Base-by-base conservation (phyloP, 2,113 vertebrate genomes). In the Athene noctua region DNA sequence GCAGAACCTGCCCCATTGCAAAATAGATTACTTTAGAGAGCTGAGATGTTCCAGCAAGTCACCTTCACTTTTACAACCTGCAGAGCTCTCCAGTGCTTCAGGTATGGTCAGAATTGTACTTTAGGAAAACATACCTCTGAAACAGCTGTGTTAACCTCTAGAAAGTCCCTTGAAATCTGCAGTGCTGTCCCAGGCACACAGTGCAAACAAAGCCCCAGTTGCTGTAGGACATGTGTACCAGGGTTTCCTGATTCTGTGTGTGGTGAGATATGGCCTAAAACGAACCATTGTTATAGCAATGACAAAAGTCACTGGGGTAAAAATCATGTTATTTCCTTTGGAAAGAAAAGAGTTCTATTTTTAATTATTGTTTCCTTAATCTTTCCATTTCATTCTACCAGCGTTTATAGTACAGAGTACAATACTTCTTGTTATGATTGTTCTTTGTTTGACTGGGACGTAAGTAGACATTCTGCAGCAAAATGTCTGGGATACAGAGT, bases 251-350 rank as follows among this genome's bases (percentile, higher is more conserved):
- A 67, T 32, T 47, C 30, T 21, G 47, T 68, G 58, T 42, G 70
- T 62, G 57, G 40, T 27, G 73, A 91, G 81, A 87, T 62, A 59
- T 2, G n/a, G 78, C 85, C 90, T 78, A 80, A 82, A 96, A 62
- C 59, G 87, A 93, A 61, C 74, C 74, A 86, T 95, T 93, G 90
- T 88, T 95, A 19, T 9, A 86, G 52, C 34, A 88, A 44, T 23
- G 80, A 49, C 62, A 88, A 91, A 87, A 81, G 71, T 12, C 8
- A 5, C 66, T 47, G 66, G 77, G 44, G 25, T 91, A 61, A 85
- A 92, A 96, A 91, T 57, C 7, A 7, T 17, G 68, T 92, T 84
- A 92, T 89, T 95, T 95, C 91, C 95, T 96, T 79, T 42, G 65
- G 66, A 84, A 94, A 92, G 84, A 80, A 94, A 16, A 63, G 27